A percentile compares a stretch with the other conserved stretches of the same genome.
Conservation (phyloP, 2,888 invertebrate species). For the Seladonia tumulorum region DNA sequence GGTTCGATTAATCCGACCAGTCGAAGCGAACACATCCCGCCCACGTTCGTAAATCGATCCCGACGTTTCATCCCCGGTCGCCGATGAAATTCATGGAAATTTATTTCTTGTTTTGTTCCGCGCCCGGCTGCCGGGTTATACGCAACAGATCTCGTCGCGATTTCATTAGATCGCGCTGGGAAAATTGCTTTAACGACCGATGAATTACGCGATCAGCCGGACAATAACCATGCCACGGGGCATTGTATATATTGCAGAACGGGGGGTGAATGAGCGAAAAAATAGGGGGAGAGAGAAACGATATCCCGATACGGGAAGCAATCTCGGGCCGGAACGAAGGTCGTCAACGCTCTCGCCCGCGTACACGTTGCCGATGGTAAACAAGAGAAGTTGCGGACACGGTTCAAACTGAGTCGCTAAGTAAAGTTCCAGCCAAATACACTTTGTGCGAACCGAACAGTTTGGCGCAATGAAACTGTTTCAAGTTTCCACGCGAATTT, state of each 20-base stretch:
- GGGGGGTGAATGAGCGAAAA: background rate
- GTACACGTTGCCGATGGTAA: background rate
- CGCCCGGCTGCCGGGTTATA: background rate
- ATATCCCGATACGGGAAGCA: background rate
- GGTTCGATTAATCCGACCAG: conserved; percentile 3
- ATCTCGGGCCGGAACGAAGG: background rate
- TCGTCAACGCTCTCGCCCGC: background rate
- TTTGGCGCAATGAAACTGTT: background rate
- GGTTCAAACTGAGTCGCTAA: background rate
- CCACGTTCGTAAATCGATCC: background rate
- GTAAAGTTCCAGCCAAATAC: background rate
- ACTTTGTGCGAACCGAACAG: background rate
- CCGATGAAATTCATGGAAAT: background rate
- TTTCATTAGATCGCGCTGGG: conserved; percentile 17
- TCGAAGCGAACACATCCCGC: conserved; percentile 1
- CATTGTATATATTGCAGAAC: background rate
- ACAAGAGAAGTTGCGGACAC: background rate
- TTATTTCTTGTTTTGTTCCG: background rate
- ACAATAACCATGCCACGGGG: background rate
- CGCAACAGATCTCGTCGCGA: background rate
- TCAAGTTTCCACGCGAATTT: background rate
- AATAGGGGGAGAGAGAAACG: background rate
- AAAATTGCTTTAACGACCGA: conserved; percentile 9
- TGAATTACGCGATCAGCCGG: background rate
- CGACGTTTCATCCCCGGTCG: conserved; percentile 16